Base-by-base conservation (phyloP, 2,888 invertebrate genomes). In the Iphiclides podalirius region DNA sequence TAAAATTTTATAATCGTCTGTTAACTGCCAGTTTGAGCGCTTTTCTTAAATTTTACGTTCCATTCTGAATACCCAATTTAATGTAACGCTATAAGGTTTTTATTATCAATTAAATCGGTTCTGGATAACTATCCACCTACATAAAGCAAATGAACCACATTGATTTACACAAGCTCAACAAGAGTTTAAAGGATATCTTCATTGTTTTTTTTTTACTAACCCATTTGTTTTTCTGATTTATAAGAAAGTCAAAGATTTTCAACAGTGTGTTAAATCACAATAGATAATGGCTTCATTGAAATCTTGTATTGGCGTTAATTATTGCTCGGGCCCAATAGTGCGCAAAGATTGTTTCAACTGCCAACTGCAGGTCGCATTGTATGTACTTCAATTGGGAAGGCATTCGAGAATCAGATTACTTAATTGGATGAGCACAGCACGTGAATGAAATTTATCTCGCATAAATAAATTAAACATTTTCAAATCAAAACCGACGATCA, bases 381-480 rank as follows among this genome's bases (percentile, higher is more conserved):
- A n/a, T n/a, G n/a, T n/a, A 31, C 31, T 47, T 47, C 36, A 47
- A 47, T 14, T 28, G 17, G 31, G 35, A 17, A 20, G 14, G n/a
- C 36, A 13, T 35, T 41, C 16, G 36, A 17, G 12, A 23, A 14
- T 35, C 40, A 41, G 45, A 37, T 46, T 41, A 41, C 35, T 38
- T 37, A 52, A 20, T 41, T 47, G 36, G 58, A 59, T 58, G 54
- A 45, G 63, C 57, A 55, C n/a, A n/a, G n/a, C n/a, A n/a, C n/a
- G n/a, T n/a, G 75, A 77, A 75, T 75, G 79, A 74, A 80, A 81
- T 77, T 81, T 76, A 79, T 80, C n/a, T n/a, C n/a, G n/a, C n/a
- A n/a, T n/a, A n/a, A n/a, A n/a, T n/a, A n/a, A n/a, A n/a, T n/a
- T n/a, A n/a, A n/a, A n/a, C n/a, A n/a, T n/a, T n/a, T n/a, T n/a